Conservation (phyloP, 2,797 vertebrate species). For the Chelidonichthys spinosus region DNA sequence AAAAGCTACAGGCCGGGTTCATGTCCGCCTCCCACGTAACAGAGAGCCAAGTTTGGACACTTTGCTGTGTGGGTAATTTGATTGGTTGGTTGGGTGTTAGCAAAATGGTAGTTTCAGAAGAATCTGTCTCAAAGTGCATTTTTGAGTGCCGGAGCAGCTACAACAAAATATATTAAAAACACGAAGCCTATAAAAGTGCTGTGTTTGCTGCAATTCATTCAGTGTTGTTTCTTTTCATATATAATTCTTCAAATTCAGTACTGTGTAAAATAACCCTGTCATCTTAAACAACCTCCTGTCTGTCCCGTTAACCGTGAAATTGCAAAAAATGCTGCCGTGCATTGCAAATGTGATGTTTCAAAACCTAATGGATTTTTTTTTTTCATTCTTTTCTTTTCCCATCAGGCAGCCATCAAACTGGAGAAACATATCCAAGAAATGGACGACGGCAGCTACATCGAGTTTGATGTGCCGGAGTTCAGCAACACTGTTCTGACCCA, state of each 20-base stretch:
- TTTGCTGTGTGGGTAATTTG: background rate
- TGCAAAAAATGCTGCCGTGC: conserved; percentile 3
- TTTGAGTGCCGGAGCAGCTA: background rate
- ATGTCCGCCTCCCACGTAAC: background rate
- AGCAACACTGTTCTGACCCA: conserved; percentile 97
- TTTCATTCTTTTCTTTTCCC: conserved; percentile 28
- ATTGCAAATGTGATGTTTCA: conserved; percentile 7
- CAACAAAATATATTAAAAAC: background rate
- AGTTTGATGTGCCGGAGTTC: conserved; percentile 99
- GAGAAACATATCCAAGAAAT: conserved; percentile 90
- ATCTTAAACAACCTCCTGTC: background rate
- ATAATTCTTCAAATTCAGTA: background rate
- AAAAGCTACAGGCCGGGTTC: background rate
- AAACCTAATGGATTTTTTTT: conserved; percentile 2
- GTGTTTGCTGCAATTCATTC: background rate
- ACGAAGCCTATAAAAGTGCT: background rate
- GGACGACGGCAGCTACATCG: conserved; percentile 99
- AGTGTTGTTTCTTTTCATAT: background rate
- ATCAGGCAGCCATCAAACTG: conserved; percentile 82
- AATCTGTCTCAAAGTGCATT: background rate
- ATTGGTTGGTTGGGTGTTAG: background rate
- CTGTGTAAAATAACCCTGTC: background rate
- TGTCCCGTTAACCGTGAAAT: background rate
- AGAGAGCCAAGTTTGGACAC: background rate
- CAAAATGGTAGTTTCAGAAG: background rate